Evolutionary conservation across 2,113 vertebrate genomes (phyloP).

Genomic region (Corythaixoides concolor): DNA sequence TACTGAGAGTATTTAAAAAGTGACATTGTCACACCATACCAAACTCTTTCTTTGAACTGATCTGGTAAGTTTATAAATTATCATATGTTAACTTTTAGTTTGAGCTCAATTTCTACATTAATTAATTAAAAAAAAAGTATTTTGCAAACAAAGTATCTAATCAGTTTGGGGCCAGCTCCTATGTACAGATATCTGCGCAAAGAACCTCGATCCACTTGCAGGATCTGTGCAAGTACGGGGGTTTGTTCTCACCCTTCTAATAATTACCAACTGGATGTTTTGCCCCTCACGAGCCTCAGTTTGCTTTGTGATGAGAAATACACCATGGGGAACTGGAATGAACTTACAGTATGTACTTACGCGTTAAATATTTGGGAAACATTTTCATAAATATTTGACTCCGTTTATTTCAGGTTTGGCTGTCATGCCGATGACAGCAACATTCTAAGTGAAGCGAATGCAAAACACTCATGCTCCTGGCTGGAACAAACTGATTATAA

Average conservation of each 20-base stretch:
- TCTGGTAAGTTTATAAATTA: background rate
- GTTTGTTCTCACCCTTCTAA: background rate
- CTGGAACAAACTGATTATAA: background rate
- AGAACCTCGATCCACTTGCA: background rate
- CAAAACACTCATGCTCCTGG: background rate
- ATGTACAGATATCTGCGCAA: fast-evolving
- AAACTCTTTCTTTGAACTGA: background rate
- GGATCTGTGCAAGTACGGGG: fast-evolving
- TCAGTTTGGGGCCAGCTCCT: background rate
- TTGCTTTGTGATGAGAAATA: background rate
- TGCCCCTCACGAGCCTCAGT: too few relatives aligned
- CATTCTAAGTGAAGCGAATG: background rate
- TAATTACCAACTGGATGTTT: background rate
- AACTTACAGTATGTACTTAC: background rate
- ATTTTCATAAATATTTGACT: background rate
- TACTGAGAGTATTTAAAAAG: background rate
- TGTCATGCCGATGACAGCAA: background rate
- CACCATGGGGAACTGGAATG: background rate
- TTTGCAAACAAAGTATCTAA: background rate
- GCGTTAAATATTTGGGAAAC: background rate
- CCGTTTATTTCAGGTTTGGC: background rate
- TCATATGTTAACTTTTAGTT: background rate
- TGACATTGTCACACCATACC: background rate
- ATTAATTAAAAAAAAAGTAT: background rate
- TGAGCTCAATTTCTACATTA: background rate